A percentile compares a stretch with the other conserved stretches of the same genome.
Evolutionary conservation across 2,797 vertebrate species (phyloP).

Genomic region (Hemibagrus guttatus): DNA sequence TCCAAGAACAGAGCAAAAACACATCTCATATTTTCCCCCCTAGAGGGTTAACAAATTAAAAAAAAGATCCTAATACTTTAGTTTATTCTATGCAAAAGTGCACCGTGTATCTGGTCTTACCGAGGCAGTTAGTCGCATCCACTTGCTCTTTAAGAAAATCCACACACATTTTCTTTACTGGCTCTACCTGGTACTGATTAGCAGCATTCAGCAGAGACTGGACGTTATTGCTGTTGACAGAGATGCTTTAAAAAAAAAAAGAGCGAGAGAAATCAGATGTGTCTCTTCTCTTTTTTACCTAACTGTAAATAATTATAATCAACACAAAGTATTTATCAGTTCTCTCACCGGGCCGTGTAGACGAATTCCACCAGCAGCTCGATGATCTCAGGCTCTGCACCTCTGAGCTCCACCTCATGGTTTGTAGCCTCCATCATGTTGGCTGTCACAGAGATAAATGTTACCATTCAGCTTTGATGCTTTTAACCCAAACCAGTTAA

Average conservation of each 20-base stretch:
- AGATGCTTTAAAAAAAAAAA: conserved; percentile 79
- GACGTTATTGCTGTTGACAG: conserved; percentile 96
- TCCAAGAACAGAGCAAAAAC: neutral
- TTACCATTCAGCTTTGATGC: neutral
- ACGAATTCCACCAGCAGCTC: conserved; percentile 95
- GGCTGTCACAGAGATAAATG: conserved; percentile 71
- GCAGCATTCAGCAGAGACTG: conserved; percentile 95
- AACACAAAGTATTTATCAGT: neutral
- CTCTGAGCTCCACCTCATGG: conserved; percentile 94
- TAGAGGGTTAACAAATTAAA: neutral
- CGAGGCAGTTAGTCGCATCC: conserved; percentile 95
- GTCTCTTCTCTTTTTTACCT: neutral
- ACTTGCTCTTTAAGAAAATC: conserved; percentile 97
- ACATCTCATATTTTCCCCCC: neutral
- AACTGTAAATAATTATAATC: neutral
- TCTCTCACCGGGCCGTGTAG: conserved; percentile 89
- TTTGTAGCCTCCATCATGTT: conserved; percentile 97
- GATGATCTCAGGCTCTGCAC: conserved; percentile 95
- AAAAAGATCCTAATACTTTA: neutral
- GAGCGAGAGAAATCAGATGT: neutral
- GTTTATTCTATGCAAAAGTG: neutral
- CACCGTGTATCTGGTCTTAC: conserved; percentile 69
- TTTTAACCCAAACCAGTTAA: neutral
- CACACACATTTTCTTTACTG: conserved; percentile 98
- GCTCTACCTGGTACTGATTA: conserved; percentile 98